Evolutionary conservation across 2,113 vertebrate genomes (phyloP).

Genomic region (Notarius lentiginosus): DNA sequence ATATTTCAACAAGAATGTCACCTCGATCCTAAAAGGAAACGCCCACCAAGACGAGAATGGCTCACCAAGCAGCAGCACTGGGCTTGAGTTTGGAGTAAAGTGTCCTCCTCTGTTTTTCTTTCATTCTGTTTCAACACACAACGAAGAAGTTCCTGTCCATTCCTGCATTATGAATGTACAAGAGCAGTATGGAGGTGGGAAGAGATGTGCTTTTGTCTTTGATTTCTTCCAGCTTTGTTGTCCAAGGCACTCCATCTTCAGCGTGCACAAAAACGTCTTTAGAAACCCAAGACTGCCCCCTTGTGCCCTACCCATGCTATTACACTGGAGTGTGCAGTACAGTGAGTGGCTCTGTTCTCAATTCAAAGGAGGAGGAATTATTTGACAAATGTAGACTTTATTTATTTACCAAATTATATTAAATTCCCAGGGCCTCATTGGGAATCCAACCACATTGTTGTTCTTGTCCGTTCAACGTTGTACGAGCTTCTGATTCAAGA

Average conservation of each 20-base stretch:
- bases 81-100: not conserved
- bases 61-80: not conserved
- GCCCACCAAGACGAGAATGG: not conserved
- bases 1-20: not conserved
- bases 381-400: not conserved
- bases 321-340: constrained; percentile 40
- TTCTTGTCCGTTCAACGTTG: not conserved
- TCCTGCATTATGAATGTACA: not conserved
- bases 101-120: not conserved
- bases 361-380: not conserved
- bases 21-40: not conserved
- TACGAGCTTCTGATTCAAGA: not conserved
- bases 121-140: constrained; percentile 2
- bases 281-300: constrained; percentile 57
- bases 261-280: constrained; percentile 8
- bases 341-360: not conserved
- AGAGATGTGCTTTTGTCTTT: constrained; percentile 38
- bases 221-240: constrained; percentile 9
- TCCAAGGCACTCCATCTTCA: not conserved
- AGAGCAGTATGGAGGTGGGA: constrained; percentile 5
- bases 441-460: not conserved
- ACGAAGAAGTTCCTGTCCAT: not conserved
- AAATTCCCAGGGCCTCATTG: not conserved
- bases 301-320: constrained; percentile 57
- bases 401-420: not conserved